A percentile compares a stretch with the other conserved stretches of the same genome.
Evolutionary conservation across 2,888 invertebrate genomes (phyloP).

Genomic region (Orgyia antiqua): DNA sequence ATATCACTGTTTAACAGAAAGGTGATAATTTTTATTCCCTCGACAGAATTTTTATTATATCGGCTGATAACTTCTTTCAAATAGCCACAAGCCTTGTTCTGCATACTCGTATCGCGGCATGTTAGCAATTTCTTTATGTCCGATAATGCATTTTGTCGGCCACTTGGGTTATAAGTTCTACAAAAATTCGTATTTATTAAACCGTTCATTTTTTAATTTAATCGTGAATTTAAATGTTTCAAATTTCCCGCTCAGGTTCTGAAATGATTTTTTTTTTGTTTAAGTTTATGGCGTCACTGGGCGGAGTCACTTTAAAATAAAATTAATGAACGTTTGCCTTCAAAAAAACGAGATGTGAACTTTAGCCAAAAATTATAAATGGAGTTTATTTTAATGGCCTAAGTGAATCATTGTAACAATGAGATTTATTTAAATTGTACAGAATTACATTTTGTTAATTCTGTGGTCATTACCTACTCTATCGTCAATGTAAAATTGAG

Average conservation of each 20-base stretch:
- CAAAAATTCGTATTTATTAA: slow-evolving; percentile 57
- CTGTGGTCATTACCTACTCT: no score
- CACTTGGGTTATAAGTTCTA: slow-evolving; percentile 60
- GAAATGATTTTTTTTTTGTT: no score
- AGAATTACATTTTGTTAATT: no score
- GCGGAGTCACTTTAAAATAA: no score
- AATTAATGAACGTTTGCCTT: no score
- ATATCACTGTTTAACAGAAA: slow-evolving; percentile 65
- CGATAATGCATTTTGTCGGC: slow-evolving; percentile 56
- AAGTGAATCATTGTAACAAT: no score
- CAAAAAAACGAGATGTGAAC: no score
- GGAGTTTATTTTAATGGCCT: no score
- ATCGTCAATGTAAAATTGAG: no score
- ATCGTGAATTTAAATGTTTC: background rate
- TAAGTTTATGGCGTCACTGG: slow-evolving; percentile 4
- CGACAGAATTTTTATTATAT: slow-evolving; percentile 44
- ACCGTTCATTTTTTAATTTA: slow-evolving; percentile 40
- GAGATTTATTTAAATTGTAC: no score
- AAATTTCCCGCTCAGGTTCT: background rate
- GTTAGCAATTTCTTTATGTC: slow-evolving; percentile 63
- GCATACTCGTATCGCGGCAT: slow-evolving; percentile 54
- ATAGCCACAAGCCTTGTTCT: slow-evolving; percentile 64
- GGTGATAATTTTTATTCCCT: slow-evolving; percentile 47
- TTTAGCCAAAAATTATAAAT: no score
- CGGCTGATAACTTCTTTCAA: slow-evolving; percentile 55